Base-by-base conservation (phyloP, 1,140 invertebrate genomes). In the Anastrepha obliqua region DNA sequence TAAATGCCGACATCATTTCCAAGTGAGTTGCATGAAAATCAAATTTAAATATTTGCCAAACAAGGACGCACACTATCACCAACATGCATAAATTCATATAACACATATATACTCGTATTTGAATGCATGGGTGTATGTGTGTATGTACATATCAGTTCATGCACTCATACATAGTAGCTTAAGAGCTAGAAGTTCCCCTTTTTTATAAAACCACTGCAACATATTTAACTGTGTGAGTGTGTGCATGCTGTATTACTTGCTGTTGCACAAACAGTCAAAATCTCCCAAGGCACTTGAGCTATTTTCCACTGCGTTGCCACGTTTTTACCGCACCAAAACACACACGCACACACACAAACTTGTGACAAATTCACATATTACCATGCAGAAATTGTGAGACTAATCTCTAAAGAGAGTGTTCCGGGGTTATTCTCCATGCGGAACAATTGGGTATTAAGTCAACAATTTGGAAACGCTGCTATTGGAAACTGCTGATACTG, bases 1-100 rank as follows among this genome's bases (percentile, higher is more conserved):
- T 81, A 81, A 81, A 81, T 81, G 74, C 74, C 55, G 74, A 81
- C 74, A 81, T 81, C 74, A 81, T 81, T 81, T 81, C 74, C 74
- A 42, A 81, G 74, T 81, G 74, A 81, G 74, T 81, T 81, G 74
- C 44, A 81, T 20, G 47, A 81, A 81, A 81, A 81, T 81, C 74
- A 81, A 81, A 81, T 81, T 81, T 81, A 81, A 81, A 81, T 81
- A 81, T 81, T 81, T 81, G 47, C 74, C 47, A 55, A 81, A 47
- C n/a, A 9, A n/a, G 20, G 17, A 55, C 51, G 55, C 47, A 20
- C 47, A 29, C 7, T 47, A 3, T 6, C 44, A 74, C 42, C 70
- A 74, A 15, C 70, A 78, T 5, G 44, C 51, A 55, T 55, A 55
- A 1, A 2, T 11, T 55, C 11, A 15, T 13, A 13, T 42, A 5